Evolutionary conservation across 2,888 invertebrate genomes (phyloP).

Genomic region (Cryptops parisi): DNA sequence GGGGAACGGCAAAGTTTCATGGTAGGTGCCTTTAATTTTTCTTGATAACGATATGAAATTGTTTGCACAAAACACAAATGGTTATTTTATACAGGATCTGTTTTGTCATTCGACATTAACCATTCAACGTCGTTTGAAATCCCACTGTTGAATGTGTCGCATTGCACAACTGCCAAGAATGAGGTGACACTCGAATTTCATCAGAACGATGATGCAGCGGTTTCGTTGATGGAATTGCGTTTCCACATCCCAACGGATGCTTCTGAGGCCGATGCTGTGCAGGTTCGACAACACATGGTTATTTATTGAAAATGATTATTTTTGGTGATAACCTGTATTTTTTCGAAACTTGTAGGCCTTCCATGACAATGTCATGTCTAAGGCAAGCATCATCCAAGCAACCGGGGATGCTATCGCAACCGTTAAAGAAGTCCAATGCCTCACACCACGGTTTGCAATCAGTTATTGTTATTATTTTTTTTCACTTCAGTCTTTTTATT

Average conservation of each 20-base stretch:
- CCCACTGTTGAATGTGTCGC: conserved; percentile 87
- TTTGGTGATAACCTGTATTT: neutral
- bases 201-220: conserved; percentile 96
- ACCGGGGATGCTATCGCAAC: conserved; percentile 96
- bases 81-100: conserved; percentile 38
- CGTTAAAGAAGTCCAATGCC: conserved; percentile 91
- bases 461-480: neutral
- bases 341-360: conserved; percentile 58
- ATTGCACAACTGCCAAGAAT: conserved; percentile 90
- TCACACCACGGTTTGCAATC: conserved; percentile 70
- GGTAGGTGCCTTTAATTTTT: conserved; percentile 33
- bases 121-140: conserved; percentile 83
- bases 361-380: conserved; percentile 88
- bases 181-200: conserved; percentile 97
- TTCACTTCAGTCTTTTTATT: neutral
- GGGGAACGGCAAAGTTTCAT: conserved; percentile 90
- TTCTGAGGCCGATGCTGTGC: conserved; percentile 74
- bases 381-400: conserved; percentile 94
- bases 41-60: neutral
- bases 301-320: too few species aligned
- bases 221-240: conserved; percentile 92
- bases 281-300: conserved; percentile 24
- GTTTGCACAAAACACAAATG: too few species aligned
- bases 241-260: conserved; percentile 91
- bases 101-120: conserved; percentile 70